These are phyloP conservation scores for Myiopsitta monachus DNA, from an alignment of 2,113 vertebrate genomes.

Conservation along the genomic window DNA sequence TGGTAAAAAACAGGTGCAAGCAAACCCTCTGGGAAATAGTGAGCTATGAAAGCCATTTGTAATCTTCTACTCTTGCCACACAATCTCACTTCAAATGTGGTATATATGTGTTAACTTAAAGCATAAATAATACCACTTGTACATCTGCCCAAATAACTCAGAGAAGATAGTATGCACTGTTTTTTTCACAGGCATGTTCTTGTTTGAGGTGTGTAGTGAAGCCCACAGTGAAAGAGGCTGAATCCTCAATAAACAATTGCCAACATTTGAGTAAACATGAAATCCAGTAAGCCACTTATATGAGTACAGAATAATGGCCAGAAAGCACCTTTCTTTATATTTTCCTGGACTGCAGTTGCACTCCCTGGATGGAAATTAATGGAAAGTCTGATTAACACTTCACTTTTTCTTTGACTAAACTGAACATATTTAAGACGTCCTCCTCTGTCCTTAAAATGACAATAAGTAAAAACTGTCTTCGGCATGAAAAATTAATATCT, in stretches of 20 bases:
- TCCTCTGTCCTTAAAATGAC: neutral
- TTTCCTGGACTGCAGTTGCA: neutral
- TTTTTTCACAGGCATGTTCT: neutral
- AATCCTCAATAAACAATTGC: neutral
- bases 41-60: constrained; percentile 54
- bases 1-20: constrained; percentile 69
- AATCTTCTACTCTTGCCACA: constrained; percentile 52
- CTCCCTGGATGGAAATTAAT: neutral
- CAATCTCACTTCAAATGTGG: constrained; percentile 62
- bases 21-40: constrained; percentile 61
- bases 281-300: neutral
- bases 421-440: neutral
- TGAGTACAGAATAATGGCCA: neutral
- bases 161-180: neutral
- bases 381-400: neutral
- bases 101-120: constrained; percentile 43
- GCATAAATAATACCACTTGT: constrained; percentile 51
- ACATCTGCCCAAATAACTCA: constrained; percentile 50
- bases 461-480: neutral
- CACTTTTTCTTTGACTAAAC: neutral
- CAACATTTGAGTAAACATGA: neutral
- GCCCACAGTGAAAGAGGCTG: neutral
- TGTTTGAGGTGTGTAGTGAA: constrained; percentile 10
- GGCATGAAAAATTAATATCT: neutral
- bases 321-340: neutral